Conservation (phyloP, 2,888 invertebrate genomes). For the Drosophila kokeensis region DNA sequence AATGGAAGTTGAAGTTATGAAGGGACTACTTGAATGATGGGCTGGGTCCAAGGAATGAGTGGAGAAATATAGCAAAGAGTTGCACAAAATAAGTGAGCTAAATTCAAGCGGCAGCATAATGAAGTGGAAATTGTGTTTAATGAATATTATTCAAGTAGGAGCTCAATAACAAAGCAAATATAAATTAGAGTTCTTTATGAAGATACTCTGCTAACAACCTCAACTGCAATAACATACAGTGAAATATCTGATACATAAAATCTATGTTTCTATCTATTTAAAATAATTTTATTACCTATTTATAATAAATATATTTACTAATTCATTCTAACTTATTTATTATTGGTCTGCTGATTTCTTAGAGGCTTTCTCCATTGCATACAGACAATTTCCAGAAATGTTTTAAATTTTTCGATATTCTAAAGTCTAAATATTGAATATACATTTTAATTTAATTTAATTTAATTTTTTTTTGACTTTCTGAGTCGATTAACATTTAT, state of each 20-base stretch:
- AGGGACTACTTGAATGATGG: slow-evolving; percentile 52
- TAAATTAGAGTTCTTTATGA: neutral
- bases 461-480: neutral
- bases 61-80: slow-evolving; percentile 9
- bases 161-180: neutral
- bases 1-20: slow-evolving; percentile 22
- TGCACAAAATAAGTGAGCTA: slow-evolving; percentile 32
- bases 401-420: neutral
- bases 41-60: neutral
- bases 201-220: neutral
- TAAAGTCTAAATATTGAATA: neutral
- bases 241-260: neutral
- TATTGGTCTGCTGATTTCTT: neutral
- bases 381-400: neutral
- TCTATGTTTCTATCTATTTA: too few species aligned
- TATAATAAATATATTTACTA: neutral
- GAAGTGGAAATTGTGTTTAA: slow-evolving; percentile 16
- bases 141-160: neutral
- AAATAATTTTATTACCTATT: neutral
- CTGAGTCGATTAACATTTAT: neutral
- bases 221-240: neutral
- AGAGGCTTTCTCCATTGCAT: neutral
- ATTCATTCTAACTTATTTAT: neutral
- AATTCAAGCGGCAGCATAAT: slow-evolving; percentile 21
- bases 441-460: neutral